Evolutionary conservation across 2,888 invertebrate species (phyloP), one percentile per base, ranked within the genome.

Genomic region (Opisthograptis luteolata): DNA sequence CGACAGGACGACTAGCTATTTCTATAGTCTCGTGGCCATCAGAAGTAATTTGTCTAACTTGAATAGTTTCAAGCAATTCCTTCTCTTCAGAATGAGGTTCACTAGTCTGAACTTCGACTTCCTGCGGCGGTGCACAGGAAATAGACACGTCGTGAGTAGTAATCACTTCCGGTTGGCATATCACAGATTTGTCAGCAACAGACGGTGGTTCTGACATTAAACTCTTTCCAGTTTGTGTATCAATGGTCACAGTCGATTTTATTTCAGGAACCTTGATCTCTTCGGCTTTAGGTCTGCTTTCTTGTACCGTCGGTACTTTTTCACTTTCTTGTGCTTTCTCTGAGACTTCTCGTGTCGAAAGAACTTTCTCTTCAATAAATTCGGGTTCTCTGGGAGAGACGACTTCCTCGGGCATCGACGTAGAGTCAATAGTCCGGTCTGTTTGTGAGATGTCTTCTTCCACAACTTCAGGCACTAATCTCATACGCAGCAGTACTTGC

Each of bases 401-500:
- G 66, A 94, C 92, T 79, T 95, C 94, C 75, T 94, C 94, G 1
- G 94, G 94, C 93, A 95, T 94, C 42, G 94, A 94, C 34, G 92
- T 92, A 0, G 94, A 94, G 77, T 94, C 94, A 34, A 95, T 92
- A 3, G 94, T 94, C 57, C 92, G 86, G 63, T 93, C 93, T 22
- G 92, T 92, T 65, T 92, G 84, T 14, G 92, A 91, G 45, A 86
- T 72, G 55, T 89, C 89, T 4, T 90, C 90, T 36, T 92, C 92
- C 3, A 68, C 70, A 3, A 79, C 66, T 62, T 89, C 90, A 19
- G 79, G 80, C 14, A 65, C 82, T 42, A 73, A 77, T 58, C 71
- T 77, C 34, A 88, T 73, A 12, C 84, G 84, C 47, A 82, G 36
- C 37, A 94, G 84, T 42, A 91, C 81, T 58, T 81, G 81, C 57